Evolutionary conservation across 1,140 invertebrate species (phyloP).

Genomic region (Eupristina koningsbergeri): DNA sequence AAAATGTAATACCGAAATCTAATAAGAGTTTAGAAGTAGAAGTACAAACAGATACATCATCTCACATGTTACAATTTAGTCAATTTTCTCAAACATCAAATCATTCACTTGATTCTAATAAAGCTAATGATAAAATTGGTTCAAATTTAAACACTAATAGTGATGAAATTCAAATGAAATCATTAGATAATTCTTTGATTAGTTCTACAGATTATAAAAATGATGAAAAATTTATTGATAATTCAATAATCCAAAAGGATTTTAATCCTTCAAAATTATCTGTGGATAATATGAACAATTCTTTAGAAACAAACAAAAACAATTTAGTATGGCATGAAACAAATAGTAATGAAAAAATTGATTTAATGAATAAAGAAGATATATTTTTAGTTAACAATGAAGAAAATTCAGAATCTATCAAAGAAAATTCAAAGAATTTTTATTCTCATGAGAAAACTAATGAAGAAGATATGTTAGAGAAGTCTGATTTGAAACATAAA

Average conservation of each 20-base stretch:
- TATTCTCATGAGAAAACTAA: background rate
- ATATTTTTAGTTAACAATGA: background rate
- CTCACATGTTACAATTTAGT: background rate
- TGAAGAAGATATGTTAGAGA: background rate
- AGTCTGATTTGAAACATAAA: background rate
- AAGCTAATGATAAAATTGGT: background rate
- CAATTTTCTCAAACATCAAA: background rate
- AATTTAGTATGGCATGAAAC: background rate
- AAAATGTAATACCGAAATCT: constrained; percentile 13
- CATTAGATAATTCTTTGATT: background rate
- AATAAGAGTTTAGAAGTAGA: constrained; percentile 4
- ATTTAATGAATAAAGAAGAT: background rate
- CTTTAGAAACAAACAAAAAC: background rate
- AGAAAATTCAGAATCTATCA: background rate
- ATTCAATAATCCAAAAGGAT: background rate
- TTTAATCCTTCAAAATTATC: background rate
- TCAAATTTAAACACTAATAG: background rate
- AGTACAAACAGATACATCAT: background rate
- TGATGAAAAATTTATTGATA: background rate
- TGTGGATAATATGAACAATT: background rate
- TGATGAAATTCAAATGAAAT: constrained; percentile 14
- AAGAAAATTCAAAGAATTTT: background rate
- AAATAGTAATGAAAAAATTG: background rate
- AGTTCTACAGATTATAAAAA: background rate
- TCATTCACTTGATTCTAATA: background rate